Evolutionary conservation across 1,140 invertebrate genomes (phyloP), one percentile per base, ranked within the genome.

Genomic region (Drosophila sulfurigaster): DNA sequence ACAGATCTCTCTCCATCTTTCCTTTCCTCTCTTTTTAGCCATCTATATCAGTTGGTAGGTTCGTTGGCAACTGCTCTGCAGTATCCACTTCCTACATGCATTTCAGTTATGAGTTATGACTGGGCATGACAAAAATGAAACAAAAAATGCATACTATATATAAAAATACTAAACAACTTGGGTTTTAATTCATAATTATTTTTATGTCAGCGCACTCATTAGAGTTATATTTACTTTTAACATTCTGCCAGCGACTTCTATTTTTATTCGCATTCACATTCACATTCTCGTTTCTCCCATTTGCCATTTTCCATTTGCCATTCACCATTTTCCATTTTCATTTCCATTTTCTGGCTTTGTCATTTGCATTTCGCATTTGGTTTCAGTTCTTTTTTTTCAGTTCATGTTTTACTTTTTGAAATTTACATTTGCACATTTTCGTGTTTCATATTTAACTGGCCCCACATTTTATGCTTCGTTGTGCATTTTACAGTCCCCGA

Each of bases 121-220:
- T 48, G 45, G 58, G 60, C 30, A 68, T 41, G 43, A 76, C 60
- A 73, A 68, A 82, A 87, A 76, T 15, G 3, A 11, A 54, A 46
- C 32, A 15, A 74, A 65, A 69, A 48, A 75, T 25, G 20, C 20
- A 25, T 25, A 56, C 72, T 48, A 51, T 52, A 64, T 79, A 69
- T 67, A 52, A 68, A 71, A 72, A 60, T 49, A 52, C 85, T 70
- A 52, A 83, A 69, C 85, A 87, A 88, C 80, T 89, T 81, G 73
- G 80, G 64, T 74, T 89, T 89, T 88, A 88, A 88, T 89, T 88
- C 81, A 88, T 89, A 88, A 88, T 88, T 88, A 88, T 88, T 88
- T 88, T 89, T 88, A 89, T 88, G 83, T 89, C 83, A 89, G 83
- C 75, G 80, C 77, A 83, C 81, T 88, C 85, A 88, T 88, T 88